Base-by-base conservation (phyloP, 1,140 invertebrate genomes). In the Drosophila nigromelanica region DNA sequence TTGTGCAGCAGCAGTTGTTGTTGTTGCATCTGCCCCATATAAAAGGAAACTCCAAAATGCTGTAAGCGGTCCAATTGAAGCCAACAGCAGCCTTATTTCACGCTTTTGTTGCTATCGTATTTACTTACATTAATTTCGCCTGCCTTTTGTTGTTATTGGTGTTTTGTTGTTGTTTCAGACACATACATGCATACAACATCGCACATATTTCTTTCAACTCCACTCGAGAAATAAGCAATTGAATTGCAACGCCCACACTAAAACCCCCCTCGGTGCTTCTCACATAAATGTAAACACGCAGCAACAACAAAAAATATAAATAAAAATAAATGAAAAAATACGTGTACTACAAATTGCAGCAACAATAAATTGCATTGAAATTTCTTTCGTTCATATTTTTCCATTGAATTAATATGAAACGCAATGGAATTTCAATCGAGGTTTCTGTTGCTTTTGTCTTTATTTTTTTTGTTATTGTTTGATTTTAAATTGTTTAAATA, bases 121-220 rank as follows among this genome's bases (percentile, higher is more conserved):
- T 71, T 66, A 54, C 42, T 55, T 40, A 63, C 37, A 39, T 54
- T 24, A 0, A 24, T 24, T 24, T 47, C 18, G 35, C 12, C 45
- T 11, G 62, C 40, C 35, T n/a, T n/a, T n/a, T n/a, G n/a, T n/a
- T n/a, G n/a, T n/a, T n/a, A n/a, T n/a, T 61, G 39, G 60, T 61
- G 14, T n/a, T n/a, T 42, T 56, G 11, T 11, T 11, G 21, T 52
- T 55, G 37, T n/a, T 68, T 33, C 8, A 14, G 24, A 27, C 0
- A 11, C 3, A 7, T 39, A 15, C 2, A 2, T 15, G 7, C 66
- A 58, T 14, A 70, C 78, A 51, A 73, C 58, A 60, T 66, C 56
- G 45, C 58, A 42, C 50, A 86, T 86, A 80, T 86, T 72, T 86
- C 78, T 77, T 66, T 80, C 78, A 86, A 76, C 75, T 78, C 59